Evolutionary conservation across 2,888 invertebrate species (phyloP).

Genomic region (Hypena proboscidalis): DNA sequence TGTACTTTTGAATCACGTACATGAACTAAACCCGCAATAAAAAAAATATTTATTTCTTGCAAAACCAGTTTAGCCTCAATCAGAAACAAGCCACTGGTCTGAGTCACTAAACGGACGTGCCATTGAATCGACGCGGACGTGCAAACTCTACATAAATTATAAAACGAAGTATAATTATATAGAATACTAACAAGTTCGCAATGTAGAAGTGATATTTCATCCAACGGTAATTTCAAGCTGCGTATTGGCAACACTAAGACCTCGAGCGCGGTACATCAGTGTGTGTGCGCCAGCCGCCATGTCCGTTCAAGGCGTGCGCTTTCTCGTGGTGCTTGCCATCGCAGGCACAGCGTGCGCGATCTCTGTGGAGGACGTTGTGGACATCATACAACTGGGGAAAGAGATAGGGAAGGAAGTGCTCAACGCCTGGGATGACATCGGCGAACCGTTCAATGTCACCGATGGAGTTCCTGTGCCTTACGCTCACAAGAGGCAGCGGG

Average conservation of each 20-base stretch:
- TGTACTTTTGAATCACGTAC: too few relatives aligned
- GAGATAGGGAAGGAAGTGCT: constrained; percentile 86
- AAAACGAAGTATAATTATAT: too few relatives aligned
- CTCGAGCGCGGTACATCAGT: constrained; percentile 62
- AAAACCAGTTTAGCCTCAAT: too few relatives aligned
- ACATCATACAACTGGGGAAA: constrained; percentile 85
- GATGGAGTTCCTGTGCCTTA: constrained; percentile 86
- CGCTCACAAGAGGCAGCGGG: constrained; percentile 85
- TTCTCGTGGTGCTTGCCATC: constrained; percentile 60
- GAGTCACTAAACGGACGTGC: too few relatives aligned
- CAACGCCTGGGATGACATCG: constrained; percentile 87
- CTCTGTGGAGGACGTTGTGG: constrained; percentile 84
- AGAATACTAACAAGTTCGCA: too few relatives aligned
- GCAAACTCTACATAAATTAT: too few relatives aligned
- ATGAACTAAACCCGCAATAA: too few relatives aligned
- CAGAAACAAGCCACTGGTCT: too few relatives aligned
- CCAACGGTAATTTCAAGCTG: constrained; percentile 20
- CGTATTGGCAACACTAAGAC: constrained; percentile 62
- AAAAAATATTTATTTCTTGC: too few relatives aligned
- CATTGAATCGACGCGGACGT: too few relatives aligned
- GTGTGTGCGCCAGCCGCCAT: constrained; percentile 69
- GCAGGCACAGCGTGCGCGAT: constrained; percentile 66
- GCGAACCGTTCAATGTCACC: constrained; percentile 80
- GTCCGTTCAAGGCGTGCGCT: constrained; percentile 61
- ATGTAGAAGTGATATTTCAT: too few relatives aligned